Conservation (phyloP, 2,888 invertebrate genomes). For the Eurytoma californica region DNA sequence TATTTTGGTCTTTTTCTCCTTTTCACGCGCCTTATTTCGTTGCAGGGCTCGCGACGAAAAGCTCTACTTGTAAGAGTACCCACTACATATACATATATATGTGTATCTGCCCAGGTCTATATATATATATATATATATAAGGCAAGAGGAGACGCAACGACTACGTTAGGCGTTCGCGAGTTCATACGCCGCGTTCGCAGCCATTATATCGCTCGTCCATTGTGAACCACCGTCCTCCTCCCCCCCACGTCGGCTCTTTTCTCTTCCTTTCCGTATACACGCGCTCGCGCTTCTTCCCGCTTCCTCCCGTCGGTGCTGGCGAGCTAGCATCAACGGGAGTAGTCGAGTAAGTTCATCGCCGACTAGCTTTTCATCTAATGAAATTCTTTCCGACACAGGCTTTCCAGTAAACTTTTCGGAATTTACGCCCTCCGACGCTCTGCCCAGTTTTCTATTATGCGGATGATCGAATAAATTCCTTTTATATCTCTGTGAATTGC, state of each 20-base stretch:
- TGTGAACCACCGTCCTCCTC: slow-evolving; percentile 26
- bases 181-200: slow-evolving; percentile 44
- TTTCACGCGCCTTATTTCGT: slow-evolving; percentile 49
- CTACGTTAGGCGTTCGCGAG: slow-evolving; percentile 40
- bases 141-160: slow-evolving; percentile 21
- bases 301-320: background rate
- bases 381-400: slow-evolving; percentile 46
- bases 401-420: slow-evolving; percentile 47
- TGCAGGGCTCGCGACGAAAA: slow-evolving; percentile 37
- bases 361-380: slow-evolving; percentile 53
- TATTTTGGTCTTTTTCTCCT: slow-evolving; percentile 30
- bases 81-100: too few relatives aligned
- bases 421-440: slow-evolving; percentile 29
- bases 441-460: slow-evolving; percentile 12
- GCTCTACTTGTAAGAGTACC: slow-evolving; percentile 13
- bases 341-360: slow-evolving; percentile 52
- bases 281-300: background rate
- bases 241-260: slow-evolving; percentile 5
- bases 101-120: background rate
- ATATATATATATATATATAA: background rate
- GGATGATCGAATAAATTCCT: slow-evolving; percentile 40
- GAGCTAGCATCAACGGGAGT: slow-evolving; percentile 36
- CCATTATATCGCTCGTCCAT: slow-evolving; percentile 52
- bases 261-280: slow-evolving; percentile 13
- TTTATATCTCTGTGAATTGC: slow-evolving; percentile 28